These are phyloP conservation scores for Ditylenchus dipsaci DNA, from an alignment of 1,140 invertebrate species.

Conservation along the genomic window DNA sequence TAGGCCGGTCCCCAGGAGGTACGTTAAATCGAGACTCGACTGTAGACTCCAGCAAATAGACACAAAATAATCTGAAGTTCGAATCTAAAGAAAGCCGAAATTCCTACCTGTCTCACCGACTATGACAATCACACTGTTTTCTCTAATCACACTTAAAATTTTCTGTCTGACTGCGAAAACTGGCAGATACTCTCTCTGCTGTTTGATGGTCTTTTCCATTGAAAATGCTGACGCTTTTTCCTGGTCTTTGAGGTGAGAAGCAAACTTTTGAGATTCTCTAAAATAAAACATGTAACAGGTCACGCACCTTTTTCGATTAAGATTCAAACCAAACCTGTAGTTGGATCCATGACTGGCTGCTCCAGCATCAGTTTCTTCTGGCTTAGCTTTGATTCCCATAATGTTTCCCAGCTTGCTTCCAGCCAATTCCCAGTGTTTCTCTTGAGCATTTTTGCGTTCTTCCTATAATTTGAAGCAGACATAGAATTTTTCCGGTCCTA, in stretches of 20 bases:
- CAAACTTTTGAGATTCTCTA: slow-evolving; percentile 77
- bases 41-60: too few species aligned
- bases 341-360: slow-evolving; percentile 60
- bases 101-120: slow-evolving; percentile 76
- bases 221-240: slow-evolving; percentile 82
- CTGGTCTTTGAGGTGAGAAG: slow-evolving; percentile 77
- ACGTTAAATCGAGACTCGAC: too few species aligned
- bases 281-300: slow-evolving; percentile 7
- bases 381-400: slow-evolving; percentile 85
- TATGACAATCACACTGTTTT: slow-evolving; percentile 54
- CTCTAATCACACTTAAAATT: slow-evolving; percentile 69
- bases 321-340: slow-evolving; percentile 26
- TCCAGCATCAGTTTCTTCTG: slow-evolving; percentile 61
- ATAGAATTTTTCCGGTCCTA: too few species aligned
- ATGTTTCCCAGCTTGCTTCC: slow-evolving; percentile 94
- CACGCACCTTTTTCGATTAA: slow-evolving; percentile 10
- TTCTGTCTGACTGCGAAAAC: slow-evolving; percentile 92
- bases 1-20: too few species aligned
- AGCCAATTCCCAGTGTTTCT: slow-evolving; percentile 97
- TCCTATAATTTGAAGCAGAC: slow-evolving; percentile 61
- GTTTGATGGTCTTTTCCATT: slow-evolving; percentile 74
- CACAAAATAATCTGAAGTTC: too few species aligned
- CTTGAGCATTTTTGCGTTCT: slow-evolving; percentile 87
- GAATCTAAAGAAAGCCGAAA: background rate
- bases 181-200: slow-evolving; percentile 86